Evolutionary conservation across 2,797 vertebrate genomes (phyloP).

Genomic region (Rallus crepitans): DNA sequence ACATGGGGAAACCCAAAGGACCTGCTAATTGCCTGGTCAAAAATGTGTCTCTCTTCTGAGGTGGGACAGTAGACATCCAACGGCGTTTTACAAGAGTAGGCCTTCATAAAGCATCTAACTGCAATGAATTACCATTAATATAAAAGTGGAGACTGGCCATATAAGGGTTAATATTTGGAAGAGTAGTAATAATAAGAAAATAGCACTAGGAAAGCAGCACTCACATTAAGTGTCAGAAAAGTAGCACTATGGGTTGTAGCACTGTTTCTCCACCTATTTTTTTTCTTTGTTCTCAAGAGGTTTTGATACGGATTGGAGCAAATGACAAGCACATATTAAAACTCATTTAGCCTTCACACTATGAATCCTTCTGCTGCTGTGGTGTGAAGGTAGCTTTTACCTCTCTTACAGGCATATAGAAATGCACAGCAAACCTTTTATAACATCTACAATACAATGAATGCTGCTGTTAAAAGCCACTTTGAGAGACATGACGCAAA

Average conservation of each 20-base stretch:
- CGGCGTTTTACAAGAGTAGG: background rate
- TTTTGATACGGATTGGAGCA: slow-evolving; percentile 4
- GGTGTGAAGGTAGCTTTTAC: background rate
- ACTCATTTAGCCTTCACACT: background rate
- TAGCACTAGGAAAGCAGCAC: background rate
- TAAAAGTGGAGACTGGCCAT: background rate
- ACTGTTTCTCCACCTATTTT: background rate
- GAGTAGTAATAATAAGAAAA: background rate
- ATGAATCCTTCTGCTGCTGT: background rate
- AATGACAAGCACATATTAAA: slow-evolving; percentile 41
- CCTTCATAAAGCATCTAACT: background rate
- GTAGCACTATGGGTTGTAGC: background rate
- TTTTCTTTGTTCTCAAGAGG: background rate
- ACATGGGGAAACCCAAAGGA: background rate
- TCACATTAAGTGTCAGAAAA: background rate
- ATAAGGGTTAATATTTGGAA: background rate
- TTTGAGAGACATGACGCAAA: slow-evolving; percentile 6
- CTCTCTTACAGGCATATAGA: background rate
- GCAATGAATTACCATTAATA: background rate
- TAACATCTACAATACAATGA: background rate
- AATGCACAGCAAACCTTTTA: background rate
- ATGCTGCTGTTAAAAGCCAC: slow-evolving; percentile 2
- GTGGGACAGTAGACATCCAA: background rate
- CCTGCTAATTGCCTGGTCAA: background rate
- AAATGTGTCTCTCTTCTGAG: background rate